Conservation (phyloP, 2,888 invertebrate species). For the Sepiola atlantica region DNA sequence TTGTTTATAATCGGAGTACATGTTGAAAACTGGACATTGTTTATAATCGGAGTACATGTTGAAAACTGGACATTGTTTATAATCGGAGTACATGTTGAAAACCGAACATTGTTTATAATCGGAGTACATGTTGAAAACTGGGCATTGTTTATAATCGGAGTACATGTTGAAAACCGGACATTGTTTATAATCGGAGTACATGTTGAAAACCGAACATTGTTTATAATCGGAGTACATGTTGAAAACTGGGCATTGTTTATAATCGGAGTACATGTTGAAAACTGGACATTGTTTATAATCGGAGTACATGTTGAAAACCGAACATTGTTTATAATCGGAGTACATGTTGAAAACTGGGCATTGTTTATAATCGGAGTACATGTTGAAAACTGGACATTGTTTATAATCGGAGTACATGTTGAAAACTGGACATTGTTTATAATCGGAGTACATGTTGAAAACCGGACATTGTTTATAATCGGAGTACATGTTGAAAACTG, state of each 20-base stretch:
- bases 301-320: neutral
- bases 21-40: neutral
- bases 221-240: neutral
- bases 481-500: neutral
- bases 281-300: neutral
- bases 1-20: neutral
- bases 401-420: neutral
- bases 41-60: neutral
- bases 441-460: neutral
- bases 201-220: neutral
- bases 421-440: neutral
- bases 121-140: neutral
- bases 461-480: neutral
- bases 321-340: too few species aligned
- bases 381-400: neutral
- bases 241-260: neutral
- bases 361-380: neutral
- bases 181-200: neutral
- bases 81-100: neutral
- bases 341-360: neutral
- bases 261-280: neutral
- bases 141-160: too few species aligned
- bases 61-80: neutral
- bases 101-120: neutral
- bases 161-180: neutral